Base-by-base conservation (phyloP, 2,888 invertebrate species). In the Nomada fucata region DNA sequence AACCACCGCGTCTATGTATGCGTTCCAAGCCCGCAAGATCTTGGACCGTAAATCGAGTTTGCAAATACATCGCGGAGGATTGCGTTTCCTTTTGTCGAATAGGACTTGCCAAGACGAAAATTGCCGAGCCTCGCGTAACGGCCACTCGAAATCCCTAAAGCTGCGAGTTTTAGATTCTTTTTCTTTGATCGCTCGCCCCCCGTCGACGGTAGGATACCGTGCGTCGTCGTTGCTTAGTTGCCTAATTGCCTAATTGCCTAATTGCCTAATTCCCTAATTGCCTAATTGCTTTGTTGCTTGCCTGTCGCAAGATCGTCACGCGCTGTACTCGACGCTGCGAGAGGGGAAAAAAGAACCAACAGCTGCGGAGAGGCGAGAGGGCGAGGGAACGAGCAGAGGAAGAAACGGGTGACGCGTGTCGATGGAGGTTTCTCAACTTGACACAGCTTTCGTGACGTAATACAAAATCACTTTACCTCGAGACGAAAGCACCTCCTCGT, bases 371-470 rank as follows among this genome's bases (percentile, higher is more conserved):
- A 9, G 47, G n/a, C 53, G 57, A 60, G 15, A 13, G 3, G 20
- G 29, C 26, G 10, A 44, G 59, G 20, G n/a, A 47, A 18, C 18
- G 60, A 67, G 65, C 55, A 53, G 47, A 15, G 55, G 76, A 69
- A 80, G 65, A 80, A 76, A 82, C 80, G 72, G 65, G 70, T 76
- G 76, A 81, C 79, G 84, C 77, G 80, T 68, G 83, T 84, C 85
- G 81, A 82, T 81, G 81, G 89, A 90, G 90, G 89, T 90, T 91
- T 90, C 89, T 91, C 89, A 90, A 91, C 90, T 91, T 89, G 89
- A 89, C 89, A 86, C 88, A 89, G 82, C 75, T 72, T 63, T 63
- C 74, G 68, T 85, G 86, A 89, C 88, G 87, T 88, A 89, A 89
- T 79, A 76, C 69, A 84, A 88, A 90, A 89, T 89, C 86, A 90